These are phyloP conservation scores for Salpingus planirostris DNA, from an alignment of 2,888 invertebrate species.

Conservation along the genomic window DNA sequence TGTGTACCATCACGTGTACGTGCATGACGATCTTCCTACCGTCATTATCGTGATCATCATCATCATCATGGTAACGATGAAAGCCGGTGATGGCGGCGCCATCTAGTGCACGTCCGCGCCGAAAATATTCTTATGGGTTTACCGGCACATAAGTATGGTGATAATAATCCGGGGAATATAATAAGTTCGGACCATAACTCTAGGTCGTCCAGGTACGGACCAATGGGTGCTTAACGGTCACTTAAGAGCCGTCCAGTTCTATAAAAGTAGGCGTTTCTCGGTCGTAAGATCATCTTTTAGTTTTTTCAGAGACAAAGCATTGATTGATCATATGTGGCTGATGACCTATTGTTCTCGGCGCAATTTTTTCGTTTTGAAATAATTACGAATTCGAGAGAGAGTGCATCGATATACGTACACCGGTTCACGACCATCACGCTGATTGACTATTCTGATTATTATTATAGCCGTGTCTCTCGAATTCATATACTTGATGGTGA, in stretches of 20 bases:
- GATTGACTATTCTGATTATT: no score
- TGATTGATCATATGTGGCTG: slow-evolving; percentile 30
- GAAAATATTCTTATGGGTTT: no score
- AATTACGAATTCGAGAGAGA: slow-evolving; percentile 12
- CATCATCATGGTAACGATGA: slow-evolving; percentile 3
- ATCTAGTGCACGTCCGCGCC: slow-evolving; percentile 3
- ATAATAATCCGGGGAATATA: slow-evolving; percentile 20
- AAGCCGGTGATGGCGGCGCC: slow-evolving; percentile 6
- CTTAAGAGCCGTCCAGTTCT: slow-evolving; percentile 22
- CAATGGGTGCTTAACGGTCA: slow-evolving; percentile 26
- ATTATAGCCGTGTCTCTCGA: no score
- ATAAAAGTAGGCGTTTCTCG: slow-evolving; percentile 30
- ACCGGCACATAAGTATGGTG: no score
- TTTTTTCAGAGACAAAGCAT: slow-evolving; percentile 33
- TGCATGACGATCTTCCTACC: no score
- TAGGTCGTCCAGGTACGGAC: slow-evolving; percentile 25
- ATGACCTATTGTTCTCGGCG: slow-evolving; percentile 29
- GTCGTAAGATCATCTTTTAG: slow-evolving; percentile 30
- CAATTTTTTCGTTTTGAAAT: slow-evolving; percentile 12
- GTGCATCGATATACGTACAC: no score
- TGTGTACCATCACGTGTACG: no score
- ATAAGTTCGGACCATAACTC: slow-evolving; percentile 26
- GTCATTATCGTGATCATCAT: no score
- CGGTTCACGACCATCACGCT: no score
- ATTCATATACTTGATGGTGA: no score